Conservation (phyloP, 2,888 invertebrate species). For the Cenopis cana region DNA sequence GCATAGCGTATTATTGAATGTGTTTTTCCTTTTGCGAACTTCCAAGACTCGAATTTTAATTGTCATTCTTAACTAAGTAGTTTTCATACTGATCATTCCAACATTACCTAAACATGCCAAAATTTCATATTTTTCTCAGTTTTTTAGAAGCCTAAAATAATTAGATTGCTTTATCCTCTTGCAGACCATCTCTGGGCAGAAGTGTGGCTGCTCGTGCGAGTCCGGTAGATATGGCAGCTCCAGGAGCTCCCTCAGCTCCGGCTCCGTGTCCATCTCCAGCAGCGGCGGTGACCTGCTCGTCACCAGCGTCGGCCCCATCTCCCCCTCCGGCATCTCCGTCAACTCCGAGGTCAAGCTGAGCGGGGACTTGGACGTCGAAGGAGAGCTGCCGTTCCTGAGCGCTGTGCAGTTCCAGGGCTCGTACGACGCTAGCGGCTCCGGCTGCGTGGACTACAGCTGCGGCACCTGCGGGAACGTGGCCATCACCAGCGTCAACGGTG, state of each 20-base stretch:
- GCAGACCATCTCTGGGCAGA: conserved; percentile 52
- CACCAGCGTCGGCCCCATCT: conserved; percentile 55
- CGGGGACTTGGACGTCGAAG: conserved; percentile 50
- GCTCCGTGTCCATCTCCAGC: conserved; percentile 34
- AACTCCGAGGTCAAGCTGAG: conserved; percentile 55
- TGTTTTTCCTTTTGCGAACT: no score
- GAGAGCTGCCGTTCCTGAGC: conserved; percentile 54
- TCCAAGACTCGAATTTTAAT: no score
- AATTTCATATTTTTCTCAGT: no score
- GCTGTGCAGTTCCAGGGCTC: conserved; percentile 53
- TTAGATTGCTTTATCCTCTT: background rate
- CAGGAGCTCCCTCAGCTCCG: no score
- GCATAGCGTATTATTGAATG: no score
- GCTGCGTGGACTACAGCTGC: conserved; percentile 59
- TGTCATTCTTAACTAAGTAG: no score
- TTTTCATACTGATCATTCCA: no score
- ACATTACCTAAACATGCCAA: no score
- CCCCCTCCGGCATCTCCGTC: conserved; percentile 58
- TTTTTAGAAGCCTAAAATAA: no score
- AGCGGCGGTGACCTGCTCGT: conserved; percentile 53
- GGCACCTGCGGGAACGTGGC: conserved; percentile 58
- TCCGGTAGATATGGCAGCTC: no score
- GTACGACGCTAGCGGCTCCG: conserved; percentile 56
- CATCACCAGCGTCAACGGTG: conserved; percentile 53
- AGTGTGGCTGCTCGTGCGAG: conserved; percentile 41